Evolutionary conservation across 2,888 invertebrate genomes (phyloP).

Genomic region (Scaptomyza reducta): DNA sequence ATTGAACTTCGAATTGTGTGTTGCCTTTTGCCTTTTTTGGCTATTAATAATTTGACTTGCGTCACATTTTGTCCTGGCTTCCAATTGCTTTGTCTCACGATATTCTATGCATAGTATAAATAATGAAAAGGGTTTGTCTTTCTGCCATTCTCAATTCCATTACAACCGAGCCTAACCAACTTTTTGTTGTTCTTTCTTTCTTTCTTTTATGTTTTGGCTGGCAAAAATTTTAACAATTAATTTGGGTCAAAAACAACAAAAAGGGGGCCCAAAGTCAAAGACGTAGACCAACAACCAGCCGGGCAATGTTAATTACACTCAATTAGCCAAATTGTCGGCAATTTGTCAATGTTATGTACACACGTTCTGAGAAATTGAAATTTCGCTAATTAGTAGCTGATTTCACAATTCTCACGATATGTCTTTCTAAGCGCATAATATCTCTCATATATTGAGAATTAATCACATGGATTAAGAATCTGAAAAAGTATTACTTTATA

Average conservation of each 20-base stretch:
- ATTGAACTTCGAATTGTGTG: conserved; percentile 8
- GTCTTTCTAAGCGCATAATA: too few species aligned
- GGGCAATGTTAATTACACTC: conserved; percentile 71
- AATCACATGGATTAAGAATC: conserved; percentile 23
- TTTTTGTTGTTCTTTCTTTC: conserved; percentile 38
- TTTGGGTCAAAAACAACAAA: conserved; percentile 56
- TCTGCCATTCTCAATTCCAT: conserved; percentile 20
- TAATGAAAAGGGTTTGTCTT: conserved; percentile 68
- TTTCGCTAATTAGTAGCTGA: conserved; percentile 48
- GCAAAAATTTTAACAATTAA: conserved; percentile 69
- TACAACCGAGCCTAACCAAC: not conserved
- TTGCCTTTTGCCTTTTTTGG: conserved; percentile 1
- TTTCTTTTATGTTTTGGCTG: conserved; percentile 39
- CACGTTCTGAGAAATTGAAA: conserved; percentile 32
- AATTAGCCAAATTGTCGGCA: conserved; percentile 74
- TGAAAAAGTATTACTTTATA: not conserved
- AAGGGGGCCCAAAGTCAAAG: not conserved
- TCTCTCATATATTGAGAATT: not conserved
- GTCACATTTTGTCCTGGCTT: conserved; percentile 5
- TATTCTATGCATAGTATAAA: conserved; percentile 45
- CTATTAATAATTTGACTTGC: conserved; percentile 10
- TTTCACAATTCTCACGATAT: conserved; percentile 25
- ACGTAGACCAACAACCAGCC: conserved; percentile 11
- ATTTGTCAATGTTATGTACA: conserved; percentile 54
- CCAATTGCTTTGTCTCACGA: conserved; percentile 32